These are phyloP conservation scores for Picathartes gymnocephalus DNA, from an alignment of 2,113 vertebrate genomes.

Conservation along the genomic window DNA sequence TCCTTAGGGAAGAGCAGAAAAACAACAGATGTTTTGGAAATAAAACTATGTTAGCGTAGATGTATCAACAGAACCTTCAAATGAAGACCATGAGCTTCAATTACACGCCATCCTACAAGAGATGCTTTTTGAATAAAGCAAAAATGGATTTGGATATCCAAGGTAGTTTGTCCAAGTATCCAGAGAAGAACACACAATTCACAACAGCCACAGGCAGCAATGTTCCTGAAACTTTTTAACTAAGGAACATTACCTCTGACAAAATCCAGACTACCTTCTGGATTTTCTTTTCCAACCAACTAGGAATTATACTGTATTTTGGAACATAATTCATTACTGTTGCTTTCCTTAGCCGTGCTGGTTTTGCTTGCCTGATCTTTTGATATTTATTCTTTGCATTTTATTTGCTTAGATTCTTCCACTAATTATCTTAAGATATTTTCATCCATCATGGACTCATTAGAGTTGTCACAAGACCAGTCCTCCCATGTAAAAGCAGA, in stretches of 20 bases:
- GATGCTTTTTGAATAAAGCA: neutral
- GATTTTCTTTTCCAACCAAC: neutral
- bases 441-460: neutral
- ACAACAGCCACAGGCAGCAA: neutral
- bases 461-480: neutral
- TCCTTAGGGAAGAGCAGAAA: neutral
- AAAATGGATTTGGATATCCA: neutral
- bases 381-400: neutral
- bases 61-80: neutral
- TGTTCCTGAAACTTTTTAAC: neutral
- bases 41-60: neutral
- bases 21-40: neutral
- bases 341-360: neutral
- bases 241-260: neutral
- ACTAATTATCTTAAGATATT: neutral
- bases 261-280: neutral
- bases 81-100: neutral
- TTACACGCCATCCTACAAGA: accelerated
- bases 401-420: neutral
- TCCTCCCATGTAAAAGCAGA: neutral
- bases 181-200: neutral
- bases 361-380: neutral
- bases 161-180: neutral
- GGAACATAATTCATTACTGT: neutral
- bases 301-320: neutral